Percentiles rank a stretch among this genome's conserved stretches.
Evolutionary conservation across 2,113 vertebrate species (phyloP).

Genomic region (Blennius ocellaris): DNA sequence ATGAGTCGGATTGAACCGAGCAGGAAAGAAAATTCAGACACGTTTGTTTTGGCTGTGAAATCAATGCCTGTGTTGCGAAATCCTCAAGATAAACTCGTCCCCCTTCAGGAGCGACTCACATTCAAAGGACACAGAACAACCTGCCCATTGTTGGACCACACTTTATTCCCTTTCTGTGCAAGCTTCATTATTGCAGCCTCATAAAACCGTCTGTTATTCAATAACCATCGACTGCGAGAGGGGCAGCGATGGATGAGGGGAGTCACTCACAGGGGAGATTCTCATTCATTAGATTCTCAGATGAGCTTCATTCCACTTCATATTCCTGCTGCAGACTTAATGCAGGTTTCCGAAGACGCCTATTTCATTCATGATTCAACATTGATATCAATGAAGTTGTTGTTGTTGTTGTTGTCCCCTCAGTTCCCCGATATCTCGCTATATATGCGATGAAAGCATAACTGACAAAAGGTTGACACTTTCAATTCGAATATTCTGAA

Average conservation of each 20-base stretch:
- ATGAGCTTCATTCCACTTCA: no score
- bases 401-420: no score
- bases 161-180: slow-evolving; percentile 64
- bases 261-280: slow-evolving; percentile 3
- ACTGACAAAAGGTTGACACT: no score
- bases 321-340: no score
- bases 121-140: slow-evolving; percentile 77
- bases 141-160: slow-evolving; percentile 72
- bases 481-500: no score
- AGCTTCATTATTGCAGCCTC: slow-evolving; percentile 70
- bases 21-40: slow-evolving; percentile 45
- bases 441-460: no score
- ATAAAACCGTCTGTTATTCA: slow-evolving; percentile 81
- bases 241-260: slow-evolving; percentile 38
- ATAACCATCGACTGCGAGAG: slow-evolving; percentile 68
- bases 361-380: no score
- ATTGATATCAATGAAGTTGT: no score
- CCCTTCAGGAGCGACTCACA: slow-evolving; percentile 54
- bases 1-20: slow-evolving; percentile 9
- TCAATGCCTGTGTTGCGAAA: slow-evolving; percentile 54
- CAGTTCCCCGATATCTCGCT: no score
- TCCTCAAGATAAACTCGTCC: slow-evolving; percentile 58
- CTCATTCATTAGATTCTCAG: not conserved
- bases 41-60: slow-evolving; percentile 50
- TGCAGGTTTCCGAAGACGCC: no score